Evolutionary conservation across 1,140 invertebrate species (phyloP).

Genomic region (Adoxophyes honmai): DNA sequence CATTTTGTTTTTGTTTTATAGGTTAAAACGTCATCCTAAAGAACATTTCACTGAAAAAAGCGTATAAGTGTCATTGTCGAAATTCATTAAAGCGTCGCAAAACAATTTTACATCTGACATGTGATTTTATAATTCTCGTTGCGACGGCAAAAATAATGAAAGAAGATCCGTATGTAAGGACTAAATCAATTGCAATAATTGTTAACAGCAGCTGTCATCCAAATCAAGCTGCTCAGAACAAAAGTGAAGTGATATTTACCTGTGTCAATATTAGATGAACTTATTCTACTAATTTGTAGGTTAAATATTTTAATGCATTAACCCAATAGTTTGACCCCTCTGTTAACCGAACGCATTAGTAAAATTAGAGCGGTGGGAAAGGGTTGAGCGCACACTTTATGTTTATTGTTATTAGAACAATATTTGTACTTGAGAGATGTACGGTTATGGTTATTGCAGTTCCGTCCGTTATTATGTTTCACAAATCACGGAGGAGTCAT

Average conservation of each 20-base stretch:
- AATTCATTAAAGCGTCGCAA: no score
- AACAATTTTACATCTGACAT: no score
- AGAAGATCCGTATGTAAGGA: no score
- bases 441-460: conserved; percentile 62
- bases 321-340: conserved; percentile 55
- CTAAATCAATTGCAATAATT: no score
- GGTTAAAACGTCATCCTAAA: no score
- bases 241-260: conserved; percentile 6
- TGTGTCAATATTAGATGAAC: conserved; percentile 12
- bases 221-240: background rate
- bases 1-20: conserved; percentile 4
- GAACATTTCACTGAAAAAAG: no score
- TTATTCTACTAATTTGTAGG: conserved; percentile 50
- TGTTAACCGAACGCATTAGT: conserved; percentile 63
- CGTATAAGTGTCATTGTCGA: no score
- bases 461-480: conserved; percentile 8
- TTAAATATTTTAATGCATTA: conserved; percentile 62
- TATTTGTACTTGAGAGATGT: conserved; percentile 69
- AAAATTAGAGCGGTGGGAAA: conserved; percentile 76
- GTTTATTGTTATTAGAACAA: conserved; percentile 76
- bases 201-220: background rate
- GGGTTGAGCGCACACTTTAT: conserved; percentile 64
- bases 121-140: no score
- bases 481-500: background rate
- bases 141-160: no score